Evolutionary conservation across 2,888 invertebrate species (phyloP).

Genomic region (Criorhina ranunculi): DNA sequence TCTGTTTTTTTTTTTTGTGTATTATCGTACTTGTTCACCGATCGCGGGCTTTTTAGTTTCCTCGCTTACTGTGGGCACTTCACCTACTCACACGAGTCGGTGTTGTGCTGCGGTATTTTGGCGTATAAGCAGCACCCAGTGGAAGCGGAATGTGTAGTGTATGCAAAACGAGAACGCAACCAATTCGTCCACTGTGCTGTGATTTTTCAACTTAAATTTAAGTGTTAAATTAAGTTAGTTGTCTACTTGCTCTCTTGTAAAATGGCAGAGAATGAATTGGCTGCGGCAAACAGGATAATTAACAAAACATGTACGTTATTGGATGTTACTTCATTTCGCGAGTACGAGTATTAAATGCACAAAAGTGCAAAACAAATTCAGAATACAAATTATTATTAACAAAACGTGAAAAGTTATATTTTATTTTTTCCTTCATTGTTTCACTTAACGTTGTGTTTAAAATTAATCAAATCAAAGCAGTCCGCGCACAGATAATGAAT

Average conservation of each 20-base stretch:
- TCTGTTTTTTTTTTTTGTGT: constrained; percentile 35
- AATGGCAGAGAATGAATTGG: constrained; percentile 1
- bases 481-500: constrained; percentile 13
- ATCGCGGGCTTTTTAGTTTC: constrained; percentile 25
- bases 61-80: constrained; percentile 33
- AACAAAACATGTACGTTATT: constrained; percentile 12
- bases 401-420: constrained; percentile 3
- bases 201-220: constrained; percentile 29
- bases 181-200: constrained; percentile 31
- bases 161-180: constrained; percentile 55
- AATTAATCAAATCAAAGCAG: neutral
- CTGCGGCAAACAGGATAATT: neutral
- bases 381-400: constrained; percentile 2
- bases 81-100: constrained; percentile 22
- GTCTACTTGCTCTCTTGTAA: constrained; percentile 22
- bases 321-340: constrained; percentile 14
- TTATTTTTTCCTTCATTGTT: constrained; percentile 3
- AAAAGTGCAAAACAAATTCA: constrained; percentile 11
- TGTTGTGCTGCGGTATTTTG: constrained; percentile 25
- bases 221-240: constrained; percentile 47
- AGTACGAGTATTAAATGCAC: constrained; percentile 10
- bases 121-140: constrained; percentile 8
- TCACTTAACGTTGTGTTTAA: neutral
- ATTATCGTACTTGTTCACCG: constrained; percentile 2
- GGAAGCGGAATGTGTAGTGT: constrained; percentile 38